Percentiles rank a stretch among this genome's conserved stretches.
Evolutionary conservation across 2,888 invertebrate genomes (phyloP).

Genomic region (Ochropleura plecta): DNA sequence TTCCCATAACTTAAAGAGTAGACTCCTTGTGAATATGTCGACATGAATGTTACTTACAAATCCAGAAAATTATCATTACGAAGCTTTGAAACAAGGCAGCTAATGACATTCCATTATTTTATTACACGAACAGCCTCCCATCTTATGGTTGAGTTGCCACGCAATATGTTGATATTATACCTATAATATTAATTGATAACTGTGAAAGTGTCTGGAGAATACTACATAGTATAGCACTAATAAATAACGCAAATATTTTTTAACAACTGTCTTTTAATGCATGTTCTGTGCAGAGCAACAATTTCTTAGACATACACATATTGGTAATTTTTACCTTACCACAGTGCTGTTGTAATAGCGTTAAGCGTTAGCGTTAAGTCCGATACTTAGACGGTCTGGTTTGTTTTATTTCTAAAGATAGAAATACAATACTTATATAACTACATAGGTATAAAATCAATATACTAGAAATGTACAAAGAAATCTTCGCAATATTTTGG

Average conservation of each 20-base stretch:
- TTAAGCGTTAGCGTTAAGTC: too few species aligned
- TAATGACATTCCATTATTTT: slow-evolving; percentile 67
- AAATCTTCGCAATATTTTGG: slow-evolving; percentile 33
- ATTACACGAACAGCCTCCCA: slow-evolving; percentile 19
- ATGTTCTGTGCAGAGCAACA: slow-evolving; percentile 17
- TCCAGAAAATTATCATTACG: slow-evolving; percentile 66
- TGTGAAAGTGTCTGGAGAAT: slow-evolving; percentile 42
- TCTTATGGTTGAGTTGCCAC: slow-evolving; percentile 24
- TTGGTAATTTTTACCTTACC: neutral
- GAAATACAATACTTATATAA: neutral
- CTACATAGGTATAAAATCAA: slow-evolving; percentile 6
- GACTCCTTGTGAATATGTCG: slow-evolving; percentile 52
- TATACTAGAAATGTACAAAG: slow-evolving; percentile 27
- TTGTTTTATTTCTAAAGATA: neutral
- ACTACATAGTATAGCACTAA: slow-evolving; percentile 15
- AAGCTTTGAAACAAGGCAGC: slow-evolving; percentile 61
- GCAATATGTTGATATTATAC: slow-evolving; percentile 12
- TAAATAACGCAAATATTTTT: slow-evolving; percentile 13
- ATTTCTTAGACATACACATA: neutral
- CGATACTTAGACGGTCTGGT: neutral
- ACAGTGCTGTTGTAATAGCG: slow-evolving; percentile 17
- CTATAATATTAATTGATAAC: slow-evolving; percentile 21
- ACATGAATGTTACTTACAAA: slow-evolving; percentile 56
- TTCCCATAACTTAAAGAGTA: slow-evolving; percentile 56
- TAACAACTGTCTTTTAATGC: slow-evolving; percentile 7